Base-by-base conservation (phyloP, 2,113 vertebrate genomes). In the Alectura lathami region DNA sequence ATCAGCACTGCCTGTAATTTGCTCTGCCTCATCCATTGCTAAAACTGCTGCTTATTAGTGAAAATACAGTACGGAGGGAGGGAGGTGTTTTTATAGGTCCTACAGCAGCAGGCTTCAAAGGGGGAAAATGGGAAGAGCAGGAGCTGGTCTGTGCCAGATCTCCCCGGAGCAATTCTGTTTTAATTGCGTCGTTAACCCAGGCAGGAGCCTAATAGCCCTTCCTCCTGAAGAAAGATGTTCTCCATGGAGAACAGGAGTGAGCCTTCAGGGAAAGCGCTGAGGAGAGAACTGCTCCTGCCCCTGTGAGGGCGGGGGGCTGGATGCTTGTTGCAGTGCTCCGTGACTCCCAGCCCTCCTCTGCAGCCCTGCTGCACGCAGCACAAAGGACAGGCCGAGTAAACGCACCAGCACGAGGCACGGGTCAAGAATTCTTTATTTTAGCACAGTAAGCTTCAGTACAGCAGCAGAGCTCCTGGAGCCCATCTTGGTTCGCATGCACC, bases 351-450 rank as follows among this genome's bases (percentile, higher is more conserved):
- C 15, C 60, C 30, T 24, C 22, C 27, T 12, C 42, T 36, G 78
- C 57, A 59, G 48, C 59, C 62, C 63, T 51, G 42, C 34, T 38
- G 2, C 23, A 40, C 1, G 17, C 29, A 36, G 32, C 34, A 21
- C 43, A 59, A 68, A 75, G 66, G 40, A 4, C 20, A 17, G 29
- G 36, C 7, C 54, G 45, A 69, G 26, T 22, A 63, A 76, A 68
- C 23, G 75, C 48, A 43, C 1, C 60, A 30, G 38, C 48, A 48
- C 1, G 9, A 29, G 50, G 40, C 20, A 84, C 0, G 4, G 48
- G 87, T 40, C 54, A 92, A 48, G 38, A 59, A 24, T 11, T 23
- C 32, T 90, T 95, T 96, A 97, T 95, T 97, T 92, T 23, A 89
- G 60, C 47, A 62, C 34, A 18, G 36, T 5, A 68, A 45, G 20